phyloP scores from a whole-genome alignment of 2,888 invertebrate species.

The Lasioglossum vierecki region DNA sequence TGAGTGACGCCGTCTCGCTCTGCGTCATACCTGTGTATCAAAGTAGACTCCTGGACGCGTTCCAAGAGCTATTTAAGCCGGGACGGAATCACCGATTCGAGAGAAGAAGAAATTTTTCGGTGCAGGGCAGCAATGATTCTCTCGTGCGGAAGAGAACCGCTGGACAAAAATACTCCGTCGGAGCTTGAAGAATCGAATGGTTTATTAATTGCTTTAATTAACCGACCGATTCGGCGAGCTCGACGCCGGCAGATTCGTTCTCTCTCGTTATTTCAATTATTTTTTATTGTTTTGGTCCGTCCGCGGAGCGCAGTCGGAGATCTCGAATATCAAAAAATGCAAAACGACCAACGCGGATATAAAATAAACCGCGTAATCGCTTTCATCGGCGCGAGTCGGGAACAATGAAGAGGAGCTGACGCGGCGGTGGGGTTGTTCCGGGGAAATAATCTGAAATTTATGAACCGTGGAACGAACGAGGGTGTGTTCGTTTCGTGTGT shows the following conservation, averaged over 20 bases:
- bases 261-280: neutral
- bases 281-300: neutral
- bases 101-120: slow-evolving; percentile 8
- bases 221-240: neutral
- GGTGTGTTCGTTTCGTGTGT: neutral
- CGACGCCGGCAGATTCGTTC: neutral
- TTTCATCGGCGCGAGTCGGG: slow-evolving; percentile 36
- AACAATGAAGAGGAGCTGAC: slow-evolving; percentile 29
- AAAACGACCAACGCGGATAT: slow-evolving; percentile 8
- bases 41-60: slow-evolving; percentile 2
- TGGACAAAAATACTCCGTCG: neutral
- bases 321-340: neutral
- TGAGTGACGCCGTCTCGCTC: neutral
- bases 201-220: neutral
- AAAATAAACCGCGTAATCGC: slow-evolving; percentile 44
- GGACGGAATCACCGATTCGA: slow-evolving; percentile 10
- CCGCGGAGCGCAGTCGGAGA: neutral
- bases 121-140: neutral
- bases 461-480: slow-evolving; percentile 31
- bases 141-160: neutral
- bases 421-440: neutral
- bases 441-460: slow-evolving; percentile 52
- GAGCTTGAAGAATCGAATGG: neutral
- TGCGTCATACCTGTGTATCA: slow-evolving; percentile 14
- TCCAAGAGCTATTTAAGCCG: slow-evolving; percentile 4